phyloP scores from a whole-genome alignment of 2,113 vertebrate species.

The Damaliscus lunatus region DNA sequence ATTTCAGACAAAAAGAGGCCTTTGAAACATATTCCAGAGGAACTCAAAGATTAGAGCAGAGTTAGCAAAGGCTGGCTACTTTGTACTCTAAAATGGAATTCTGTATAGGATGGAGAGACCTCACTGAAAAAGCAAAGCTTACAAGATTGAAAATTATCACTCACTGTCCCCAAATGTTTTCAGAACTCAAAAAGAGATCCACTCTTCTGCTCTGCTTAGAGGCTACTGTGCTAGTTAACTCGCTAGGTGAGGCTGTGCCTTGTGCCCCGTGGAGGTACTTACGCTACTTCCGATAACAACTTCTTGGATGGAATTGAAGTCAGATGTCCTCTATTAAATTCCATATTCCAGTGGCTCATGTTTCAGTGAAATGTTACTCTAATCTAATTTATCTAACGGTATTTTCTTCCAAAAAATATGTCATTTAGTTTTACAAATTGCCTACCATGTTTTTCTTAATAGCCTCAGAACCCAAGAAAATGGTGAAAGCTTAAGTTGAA shows the following conservation, averaged over 20 bases:
- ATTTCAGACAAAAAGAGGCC: not conserved
- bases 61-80: not conserved
- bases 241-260: not conserved
- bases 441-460: conserved; percentile 50
- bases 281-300: not conserved
- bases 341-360: not conserved
- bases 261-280: not conserved
- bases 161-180: not conserved
- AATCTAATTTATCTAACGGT: conserved; percentile 46
- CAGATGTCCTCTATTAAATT: conserved; percentile 38
- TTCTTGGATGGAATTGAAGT: conserved; percentile 4
- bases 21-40: not conserved
- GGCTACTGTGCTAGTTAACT: not conserved
- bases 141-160: not conserved
- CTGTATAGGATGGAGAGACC: not conserved
- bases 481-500: conserved; percentile 6
- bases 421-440: conserved; percentile 60
- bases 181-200: not conserved
- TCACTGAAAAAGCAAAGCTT: not conserved
- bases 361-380: conserved; percentile 15
- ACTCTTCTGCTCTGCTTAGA: not conserved
- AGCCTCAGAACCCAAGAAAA: conserved; percentile 29
- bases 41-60: not conserved
- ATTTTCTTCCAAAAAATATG: conserved; percentile 40
- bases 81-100: not conserved